Evolutionary conservation across 2,113 vertebrate species (phyloP), one percentile per base, ranked within the genome.

Genomic region (Tyrannus savana): DNA sequence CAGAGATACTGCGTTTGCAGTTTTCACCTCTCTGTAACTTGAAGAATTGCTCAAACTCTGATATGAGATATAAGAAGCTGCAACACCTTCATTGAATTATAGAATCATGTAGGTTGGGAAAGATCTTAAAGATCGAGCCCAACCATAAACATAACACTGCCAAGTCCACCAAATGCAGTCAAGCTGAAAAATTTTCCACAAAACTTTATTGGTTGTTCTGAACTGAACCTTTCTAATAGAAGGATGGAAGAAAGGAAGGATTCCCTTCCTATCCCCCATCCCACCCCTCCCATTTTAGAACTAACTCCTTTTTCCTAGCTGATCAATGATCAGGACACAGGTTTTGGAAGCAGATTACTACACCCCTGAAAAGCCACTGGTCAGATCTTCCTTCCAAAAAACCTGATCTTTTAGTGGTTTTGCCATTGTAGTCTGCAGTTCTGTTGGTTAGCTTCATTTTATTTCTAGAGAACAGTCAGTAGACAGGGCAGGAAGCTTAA

Each of bases 1-100:
- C 11, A 17, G 0, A n/a, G 31, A 15, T 64, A 69, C 18, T 49
- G 14, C 0, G 0, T 14, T 39, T 25, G 35, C 4, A 6, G 10
- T 8, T 73, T 31, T 53, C 3, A 0, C 10, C 17, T 15, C 69
- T 72, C 56, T 19, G 2, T 30, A 46, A 67, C 21, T 52, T 21
- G 7, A 37, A 67, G 12, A 9, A 60, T 12, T 73, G 41, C 22
- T 74, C 25, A 37, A 62, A 93, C 17, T n/a, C 55, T 16, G 12
- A 23, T 15, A 18, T 46, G 33, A 92, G 44, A 53, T 19, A 59
- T 24, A 55, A 37, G 19, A 27, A 63, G 31, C 7, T 50, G 7
- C n/a, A 93, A 78, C 23, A 59, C 33, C 24, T 75, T 35, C 30
- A 62, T 6, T 7, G 31, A 60, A 28, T 39, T 37, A 68, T 0